Percentiles rank a stretch among this genome's conserved stretches.
phyloP scores from a whole-genome alignment of 2,113 vertebrate species.

The Rhizomys pruinosus region DNA sequence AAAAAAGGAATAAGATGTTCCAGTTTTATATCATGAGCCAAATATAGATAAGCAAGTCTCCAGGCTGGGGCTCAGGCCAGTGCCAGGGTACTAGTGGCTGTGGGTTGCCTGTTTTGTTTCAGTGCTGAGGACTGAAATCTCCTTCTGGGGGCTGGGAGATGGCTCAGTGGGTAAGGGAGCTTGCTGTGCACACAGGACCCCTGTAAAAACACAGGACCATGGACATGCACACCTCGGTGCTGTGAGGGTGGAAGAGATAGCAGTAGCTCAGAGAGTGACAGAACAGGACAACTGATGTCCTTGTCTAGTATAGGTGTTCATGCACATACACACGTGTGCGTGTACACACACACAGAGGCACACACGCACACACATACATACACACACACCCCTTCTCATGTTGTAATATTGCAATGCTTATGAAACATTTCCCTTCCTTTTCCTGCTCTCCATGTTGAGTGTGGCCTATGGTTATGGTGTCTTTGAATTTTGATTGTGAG shows the following conservation, averaged over 20 bases:
- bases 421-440: background rate
- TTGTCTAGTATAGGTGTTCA: background rate
- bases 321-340: background rate
- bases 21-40: constrained; percentile 68
- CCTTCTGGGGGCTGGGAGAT: background rate
- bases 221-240: background rate
- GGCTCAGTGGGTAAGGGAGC: background rate
- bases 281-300: background rate
- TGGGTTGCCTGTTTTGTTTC: constrained; percentile 37
- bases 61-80: background rate
- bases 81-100: background rate
- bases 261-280: background rate
- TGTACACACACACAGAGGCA: too few relatives aligned
- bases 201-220: background rate
- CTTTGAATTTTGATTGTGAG: background rate
- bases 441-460: background rate
- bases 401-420: background rate
- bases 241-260: background rate
- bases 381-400: background rate
- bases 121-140: background rate
- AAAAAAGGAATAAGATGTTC: constrained; percentile 69
- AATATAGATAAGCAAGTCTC: constrained; percentile 65
- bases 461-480: background rate
- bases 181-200: background rate
- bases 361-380: background rate